A percentile compares a stretch with the other conserved stretches of the same genome.
phyloP scores from a whole-genome alignment of 2,888 invertebrate species.

The Ormyrus pomaceus region DNA sequence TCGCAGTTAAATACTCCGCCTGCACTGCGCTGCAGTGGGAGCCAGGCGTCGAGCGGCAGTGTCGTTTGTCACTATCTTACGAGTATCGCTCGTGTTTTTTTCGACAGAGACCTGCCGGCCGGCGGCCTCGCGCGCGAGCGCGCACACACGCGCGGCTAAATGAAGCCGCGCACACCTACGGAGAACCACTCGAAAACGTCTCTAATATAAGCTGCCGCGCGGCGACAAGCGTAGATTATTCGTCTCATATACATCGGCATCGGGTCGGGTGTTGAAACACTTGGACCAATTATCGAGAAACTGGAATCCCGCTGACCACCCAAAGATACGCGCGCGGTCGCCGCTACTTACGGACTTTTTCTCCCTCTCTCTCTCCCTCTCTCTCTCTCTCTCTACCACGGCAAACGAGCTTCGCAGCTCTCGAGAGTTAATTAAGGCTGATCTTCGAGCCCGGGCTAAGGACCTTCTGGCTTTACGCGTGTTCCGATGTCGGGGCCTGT shows the following conservation, averaged over 20 bases:
- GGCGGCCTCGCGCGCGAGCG: not conserved
- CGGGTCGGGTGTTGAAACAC: constrained; percentile 75
- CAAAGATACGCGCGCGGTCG: constrained; percentile 60
- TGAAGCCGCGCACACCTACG: not conserved
- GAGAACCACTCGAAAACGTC: too few relatives aligned
- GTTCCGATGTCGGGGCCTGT: not conserved
- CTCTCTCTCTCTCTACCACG: constrained; percentile 30
- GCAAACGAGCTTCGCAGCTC: constrained; percentile 66
- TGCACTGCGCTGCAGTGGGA: not conserved
- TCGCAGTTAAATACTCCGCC: not conserved
- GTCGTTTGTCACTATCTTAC: constrained; percentile 62
- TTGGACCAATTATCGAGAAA: constrained; percentile 76
- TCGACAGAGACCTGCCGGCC: constrained; percentile 9
- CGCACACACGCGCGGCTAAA: not conserved
- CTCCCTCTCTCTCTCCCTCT: constrained; percentile 41
- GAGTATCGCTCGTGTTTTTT: constrained; percentile 62
- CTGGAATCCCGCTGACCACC: constrained; percentile 73
- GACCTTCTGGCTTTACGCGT: constrained; percentile 61
- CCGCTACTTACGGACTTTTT: constrained; percentile 39
- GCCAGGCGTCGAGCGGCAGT: constrained; percentile 24
- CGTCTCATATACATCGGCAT: constrained; percentile 61
- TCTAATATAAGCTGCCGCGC: constrained; percentile 46
- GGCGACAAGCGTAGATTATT: constrained; percentile 60
- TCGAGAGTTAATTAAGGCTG: constrained; percentile 67
- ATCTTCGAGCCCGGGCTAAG: constrained; percentile 59